Base-by-base conservation (phyloP, 2,113 vertebrate species). In the Isichthys henryi region DNA sequence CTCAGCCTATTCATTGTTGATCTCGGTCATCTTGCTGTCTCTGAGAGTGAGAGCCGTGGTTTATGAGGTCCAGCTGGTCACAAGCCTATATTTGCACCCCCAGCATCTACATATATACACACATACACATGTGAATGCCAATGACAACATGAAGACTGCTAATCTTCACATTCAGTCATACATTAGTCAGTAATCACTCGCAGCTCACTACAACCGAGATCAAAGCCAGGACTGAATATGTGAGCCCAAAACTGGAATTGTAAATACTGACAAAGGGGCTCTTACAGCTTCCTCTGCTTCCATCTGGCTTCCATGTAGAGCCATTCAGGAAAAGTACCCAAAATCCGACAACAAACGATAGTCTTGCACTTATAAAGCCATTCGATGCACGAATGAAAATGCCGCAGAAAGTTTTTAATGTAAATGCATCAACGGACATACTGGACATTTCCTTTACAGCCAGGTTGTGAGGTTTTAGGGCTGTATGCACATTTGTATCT, bases 11-110 rank as follows among this genome's bases (percentile, higher is more conserved):
- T 77, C 3, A 66, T 31, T 19, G 5, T 77, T 39, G 70, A 39
- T 39, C 15, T 74, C 17, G 58, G 1, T 66, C 58, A 9, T 27
- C 56, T 58, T 17, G 6, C 21, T 27, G 58, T n/a, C 58, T n/a
- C n/a, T 27, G 58, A 66, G 58, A 27, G 58, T 1, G 58, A 27
- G 23, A 66, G n/a, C 58, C 10, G 58, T 27, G 27, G 70, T 74
- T 74, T 74, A 74, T 74, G 31, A 74, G 70, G 13, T 17, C 8
- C 39, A 39, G 3, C 15, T 74, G 31, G 70, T 74, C 31, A 35
- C 31, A 3, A 23, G 27, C 11, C 31, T 95, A 88, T 31, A n/a
- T 74, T 74, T 23, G 23, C 17, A 45, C 35, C 19, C 21, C 5
- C 21, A 46, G 46, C 23, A 84, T 46, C 39, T 84, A 45, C 45